Base-by-base conservation (phyloP, 2,113 vertebrate genomes). In the Ivindomyrus marchei region DNA sequence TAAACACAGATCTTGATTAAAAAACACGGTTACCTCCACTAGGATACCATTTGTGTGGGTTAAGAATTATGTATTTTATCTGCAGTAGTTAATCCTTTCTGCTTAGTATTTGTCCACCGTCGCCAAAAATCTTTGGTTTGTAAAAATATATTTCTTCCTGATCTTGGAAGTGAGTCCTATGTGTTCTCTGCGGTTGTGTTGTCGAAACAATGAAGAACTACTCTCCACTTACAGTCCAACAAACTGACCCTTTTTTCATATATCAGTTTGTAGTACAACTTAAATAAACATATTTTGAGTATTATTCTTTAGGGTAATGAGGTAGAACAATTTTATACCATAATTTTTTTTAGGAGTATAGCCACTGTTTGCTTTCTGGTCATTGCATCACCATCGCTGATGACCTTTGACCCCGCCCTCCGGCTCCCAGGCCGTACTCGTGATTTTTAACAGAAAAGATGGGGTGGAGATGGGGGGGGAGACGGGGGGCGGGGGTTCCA, bases 401-500 rank as follows among this genome's bases (percentile, higher is more conserved):
- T 87, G 49, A 27, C 19, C 27, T 31, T 50, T 50, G n/a, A 53
- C 85, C 50, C 50, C 5, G 27, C 27, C 36, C 74, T 13, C 36
- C 17, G 19, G 36, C 15, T 80, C 13, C 36, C 74, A 42, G 74
- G 36, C 90, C 92, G 90, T 92, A 90, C 91, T 91, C 91, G 92
- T 95, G 53, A 56, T 70, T 70, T 95, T 93, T 95, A 92, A 91
- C 90, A 92, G 90, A 93, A 36, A 31, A 31, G 70, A 19, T 77
- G 31, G 70, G 17, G 80, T 77, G 92, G 92, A 90, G 88, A 17
- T 27, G 74, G 49, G 31, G 17, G 92, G 92, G 90, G 92, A 90
- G 88, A 11, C 13, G 47, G 47, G 27, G 91, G 92, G 90, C 24
- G 93, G 94, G 52, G 93, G 94, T 94, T 91, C 92, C 93, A 95